These are phyloP conservation scores for Drosophila neocordata DNA, from an alignment of 1,140 invertebrate genomes.

Conservation along the genomic window DNA sequence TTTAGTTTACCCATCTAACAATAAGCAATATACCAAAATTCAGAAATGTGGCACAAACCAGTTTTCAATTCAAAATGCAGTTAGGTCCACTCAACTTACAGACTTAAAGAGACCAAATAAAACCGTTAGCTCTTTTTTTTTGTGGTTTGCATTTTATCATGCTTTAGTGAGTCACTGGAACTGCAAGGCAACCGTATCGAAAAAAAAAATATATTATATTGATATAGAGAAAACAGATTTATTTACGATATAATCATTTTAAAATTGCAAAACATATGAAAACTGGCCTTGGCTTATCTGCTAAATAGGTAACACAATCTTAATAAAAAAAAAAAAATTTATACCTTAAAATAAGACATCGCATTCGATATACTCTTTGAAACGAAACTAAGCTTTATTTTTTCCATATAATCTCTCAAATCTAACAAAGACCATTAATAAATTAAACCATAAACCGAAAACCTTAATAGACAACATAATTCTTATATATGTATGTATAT, in stretches of 20 bases:
- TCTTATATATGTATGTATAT: too few relatives aligned
- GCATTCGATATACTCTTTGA: background rate
- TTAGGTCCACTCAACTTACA: conserved; percentile 8
- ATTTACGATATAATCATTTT: background rate
- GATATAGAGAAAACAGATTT: background rate
- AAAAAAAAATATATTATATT: background rate
- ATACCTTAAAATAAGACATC: background rate
- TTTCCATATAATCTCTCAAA: background rate
- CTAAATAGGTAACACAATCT: background rate
- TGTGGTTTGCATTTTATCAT: background rate
- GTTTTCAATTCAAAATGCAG: conserved; percentile 2
- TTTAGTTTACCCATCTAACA: background rate
- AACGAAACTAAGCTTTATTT: background rate
- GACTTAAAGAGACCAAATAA: background rate
- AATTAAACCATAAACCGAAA: too few relatives aligned
- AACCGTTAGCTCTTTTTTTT: background rate
- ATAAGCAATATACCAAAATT: background rate
- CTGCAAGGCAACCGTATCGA: background rate
- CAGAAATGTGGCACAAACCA: conserved; percentile 1
- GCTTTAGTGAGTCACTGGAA: conserved; percentile 7
- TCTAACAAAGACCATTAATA: background rate
- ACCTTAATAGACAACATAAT: too few relatives aligned
- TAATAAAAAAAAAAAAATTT: background rate
- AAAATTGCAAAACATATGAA: background rate
- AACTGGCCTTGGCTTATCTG: background rate